phyloP scores from a whole-genome alignment of 2,797 vertebrate genomes.

The Tokudaia tokunoshimensis region DNA sequence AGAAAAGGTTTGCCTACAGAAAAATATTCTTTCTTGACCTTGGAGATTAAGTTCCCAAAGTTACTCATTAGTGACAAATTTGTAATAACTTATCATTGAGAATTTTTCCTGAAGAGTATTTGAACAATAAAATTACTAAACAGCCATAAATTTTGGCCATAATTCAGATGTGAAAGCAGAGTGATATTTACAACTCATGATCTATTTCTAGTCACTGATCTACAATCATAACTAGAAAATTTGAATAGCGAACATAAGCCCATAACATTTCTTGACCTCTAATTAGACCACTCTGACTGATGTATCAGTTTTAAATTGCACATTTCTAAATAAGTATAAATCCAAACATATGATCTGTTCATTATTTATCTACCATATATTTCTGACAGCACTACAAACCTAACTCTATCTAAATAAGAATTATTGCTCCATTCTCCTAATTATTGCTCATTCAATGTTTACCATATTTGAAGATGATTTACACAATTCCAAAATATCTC shows the following conservation, averaged over 20 bases:
- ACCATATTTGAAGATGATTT: neutral
- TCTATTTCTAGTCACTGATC: neutral
- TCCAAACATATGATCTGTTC: neutral
- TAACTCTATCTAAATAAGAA: neutral
- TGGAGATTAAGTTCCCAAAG: conserved; percentile 28
- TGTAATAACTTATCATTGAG: conserved; percentile 14
- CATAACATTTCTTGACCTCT: too few species aligned
- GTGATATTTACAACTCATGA: neutral
- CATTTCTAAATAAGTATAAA: neutral
- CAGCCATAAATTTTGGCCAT: neutral
- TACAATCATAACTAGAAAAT: neutral
- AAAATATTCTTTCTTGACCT: conserved; percentile 1
- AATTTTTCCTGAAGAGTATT: neutral
- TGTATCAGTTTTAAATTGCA: too few species aligned
- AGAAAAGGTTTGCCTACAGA: neutral
- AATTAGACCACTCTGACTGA: too few species aligned
- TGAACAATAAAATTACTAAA: neutral
- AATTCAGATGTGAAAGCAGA: neutral
- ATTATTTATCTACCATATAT: neutral
- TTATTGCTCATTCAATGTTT: neutral
- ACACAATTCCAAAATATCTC: neutral
- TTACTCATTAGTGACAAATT: conserved; percentile 52
- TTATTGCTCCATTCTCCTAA: neutral
- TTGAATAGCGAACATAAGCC: neutral
- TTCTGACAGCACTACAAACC: neutral